Evolutionary conservation across 2,113 vertebrate genomes (phyloP).

Genomic region (Daphoenositta chrysoptera): DNA sequence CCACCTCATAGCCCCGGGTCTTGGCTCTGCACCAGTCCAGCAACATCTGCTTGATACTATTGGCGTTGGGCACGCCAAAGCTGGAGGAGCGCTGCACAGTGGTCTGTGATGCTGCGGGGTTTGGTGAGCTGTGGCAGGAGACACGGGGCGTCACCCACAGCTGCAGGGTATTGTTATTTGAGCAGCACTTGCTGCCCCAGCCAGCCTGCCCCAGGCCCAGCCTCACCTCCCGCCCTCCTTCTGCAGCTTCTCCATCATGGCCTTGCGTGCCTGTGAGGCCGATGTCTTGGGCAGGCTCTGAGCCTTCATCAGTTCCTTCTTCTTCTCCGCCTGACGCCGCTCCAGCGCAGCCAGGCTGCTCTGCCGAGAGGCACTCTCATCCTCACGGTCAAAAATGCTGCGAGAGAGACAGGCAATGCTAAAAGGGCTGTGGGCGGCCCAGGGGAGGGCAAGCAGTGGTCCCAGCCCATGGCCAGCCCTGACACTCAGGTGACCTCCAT

Average conservation of each 20-base stretch:
- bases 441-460: neutral
- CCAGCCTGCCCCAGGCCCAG: neutral
- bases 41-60: slow-evolving; percentile 98
- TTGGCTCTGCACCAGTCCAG: slow-evolving; percentile 98
- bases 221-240: slow-evolving; percentile 86
- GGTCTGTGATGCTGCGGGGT: slow-evolving; percentile 69
- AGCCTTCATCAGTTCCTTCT: slow-evolving; percentile 91
- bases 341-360: slow-evolving; percentile 80
- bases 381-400: slow-evolving; percentile 94
- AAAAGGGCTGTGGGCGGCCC: neutral
- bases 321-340: slow-evolving; percentile 85
- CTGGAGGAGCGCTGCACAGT: slow-evolving; percentile 89
- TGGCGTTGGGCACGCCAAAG: slow-evolving; percentile 94
- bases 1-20: slow-evolving; percentile 92
- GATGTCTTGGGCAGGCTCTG: slow-evolving; percentile 92
- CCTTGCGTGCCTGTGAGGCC: slow-evolving; percentile 86
- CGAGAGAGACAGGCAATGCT: neutral
- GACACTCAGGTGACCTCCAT: neutral
- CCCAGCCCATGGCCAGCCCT: neutral
- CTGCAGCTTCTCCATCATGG: slow-evolving; percentile 96
- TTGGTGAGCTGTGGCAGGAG: slow-evolving; percentile 68
- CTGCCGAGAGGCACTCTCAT: slow-evolving; percentile 76
- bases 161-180: neutral
- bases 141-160: rapidly evolving
- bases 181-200: rapidly evolving